Evolutionary conservation across 2,888 invertebrate species (phyloP), one percentile per base, ranked within the genome.

Genomic region (Drosophila pseudotakahashii): DNA sequence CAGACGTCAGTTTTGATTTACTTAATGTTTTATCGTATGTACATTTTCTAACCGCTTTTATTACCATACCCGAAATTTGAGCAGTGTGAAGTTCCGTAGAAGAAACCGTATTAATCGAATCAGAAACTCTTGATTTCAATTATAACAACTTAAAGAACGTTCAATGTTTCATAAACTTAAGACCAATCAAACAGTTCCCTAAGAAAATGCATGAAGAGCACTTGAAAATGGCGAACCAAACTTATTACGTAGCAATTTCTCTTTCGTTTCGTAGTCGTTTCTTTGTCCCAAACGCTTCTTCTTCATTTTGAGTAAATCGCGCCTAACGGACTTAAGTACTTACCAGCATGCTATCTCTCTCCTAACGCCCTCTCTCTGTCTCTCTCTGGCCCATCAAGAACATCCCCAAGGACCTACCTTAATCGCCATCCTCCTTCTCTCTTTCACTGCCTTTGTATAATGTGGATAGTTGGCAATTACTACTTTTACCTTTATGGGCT

Each of bases 131-230:
- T 78, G 61, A 51, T 81, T 76, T 70, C 70, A 51, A 70, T 50
- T 69, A 67, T 77, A 76, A 68, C 19, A 64, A 72, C 30, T 66
- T 68, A 39, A 62, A 60, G 62, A 54, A 64, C 73, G 64, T 52
- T 54, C 59, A 62, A 72, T 41, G 48, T 73, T 75, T 63, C 32
- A 48, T 63, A 58, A 50, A 59, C 67, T 41, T 61, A 67, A 64
- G 44, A 52, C 69, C 57, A 73, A 61, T 42, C 50, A 75, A 75
- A 70, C 52, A 59, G 47, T 26, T 53, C 47, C 52, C 67, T 72
- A 74, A 58, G 69, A 78, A 89, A 81, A 88, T 89, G 89, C 89
- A 89, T 89, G 89, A 90, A 89, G 68, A 89, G 90, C 89, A 89
- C 90, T 81, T 80, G 66, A 85, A 89, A 76, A 76, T 75, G 85